Base-by-base conservation (phyloP, 2,797 vertebrate genomes). In the Arrhamphus sclerolepis region DNA sequence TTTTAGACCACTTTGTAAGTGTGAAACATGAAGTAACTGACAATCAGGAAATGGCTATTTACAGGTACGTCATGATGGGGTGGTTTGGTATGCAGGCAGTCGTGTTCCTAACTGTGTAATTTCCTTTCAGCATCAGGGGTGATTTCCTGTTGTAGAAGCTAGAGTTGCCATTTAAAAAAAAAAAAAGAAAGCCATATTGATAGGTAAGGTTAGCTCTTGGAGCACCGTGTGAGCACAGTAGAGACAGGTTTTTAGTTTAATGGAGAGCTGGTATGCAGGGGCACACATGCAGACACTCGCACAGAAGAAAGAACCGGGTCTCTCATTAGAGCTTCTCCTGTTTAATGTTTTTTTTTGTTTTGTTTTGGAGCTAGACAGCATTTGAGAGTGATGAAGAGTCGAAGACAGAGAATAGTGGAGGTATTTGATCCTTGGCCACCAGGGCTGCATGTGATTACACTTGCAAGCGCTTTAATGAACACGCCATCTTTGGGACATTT, bases 21-120 rank as follows among this genome's bases (percentile, higher is more conserved):
- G 77, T 75, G 62, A 78, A 83, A 82, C 60, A 46, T 70, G 66
- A 62, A 78, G 31, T 47, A 62, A 62, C 66, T 81, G 81, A 83
- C 84, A 87, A 68, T 46, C 59, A 46, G 71, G 65, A 49, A 75
- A 73, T 39, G 67, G 70, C 46, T 77, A 85, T 89, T 90, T 85
- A 88, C 82, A 82, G 63, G 72, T 80, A 67, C 44, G 26, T 24
- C 7, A 41, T 2, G 46, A 46, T 22, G 59, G 39, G 49, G 19
- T 53, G 10, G 63, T 87, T 89, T 82, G 84, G 68, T 72, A 81
- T 87, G 81, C 82, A 64, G 71, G 62, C 59, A 67, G 58, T 24
- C 22, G 53, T 72, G 75, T 78, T 70, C 43, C 69, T 75, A 86
- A 86, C 77, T 73, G 62, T 80, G 56, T 63, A 62, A 78, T 82